Percentiles rank a stretch among this genome's conserved stretches.
Conservation (phyloP, 2,113 vertebrate genomes). For the Plectropomus leopardus region DNA sequence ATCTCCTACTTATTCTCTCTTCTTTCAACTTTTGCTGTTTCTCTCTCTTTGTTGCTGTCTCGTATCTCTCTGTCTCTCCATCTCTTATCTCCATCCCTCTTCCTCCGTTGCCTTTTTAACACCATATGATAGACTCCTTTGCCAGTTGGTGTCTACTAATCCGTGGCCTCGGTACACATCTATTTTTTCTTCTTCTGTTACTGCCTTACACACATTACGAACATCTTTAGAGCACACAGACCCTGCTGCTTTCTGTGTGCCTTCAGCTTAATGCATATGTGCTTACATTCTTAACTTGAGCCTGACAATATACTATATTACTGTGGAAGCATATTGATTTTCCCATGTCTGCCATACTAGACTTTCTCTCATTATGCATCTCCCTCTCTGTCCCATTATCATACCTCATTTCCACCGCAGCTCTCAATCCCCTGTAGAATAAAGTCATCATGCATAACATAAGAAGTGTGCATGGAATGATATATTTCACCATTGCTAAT, state of each 20-base stretch:
- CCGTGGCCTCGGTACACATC: conserved; percentile 26
- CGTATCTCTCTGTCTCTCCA: not conserved
- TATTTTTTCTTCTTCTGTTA: conserved; percentile 33
- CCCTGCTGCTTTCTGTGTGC: conserved; percentile 14
- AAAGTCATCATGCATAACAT: conserved; percentile 26
- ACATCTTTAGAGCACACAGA: conserved; percentile 25
- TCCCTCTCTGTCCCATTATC: conserved; percentile 17
- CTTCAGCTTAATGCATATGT: conserved; percentile 30
- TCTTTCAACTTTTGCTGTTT: conserved; percentile 11
- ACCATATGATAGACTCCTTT: conserved; percentile 52
- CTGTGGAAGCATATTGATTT: conserved; percentile 48
- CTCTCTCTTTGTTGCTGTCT: not conserved
- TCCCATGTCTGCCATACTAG: conserved; percentile 41
- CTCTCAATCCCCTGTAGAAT: conserved; percentile 12
- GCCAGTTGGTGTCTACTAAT: conserved; percentile 54
- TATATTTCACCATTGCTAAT: conserved; percentile 33
- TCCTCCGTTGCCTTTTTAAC: conserved; percentile 31
- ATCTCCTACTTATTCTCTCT: conserved; percentile 24
- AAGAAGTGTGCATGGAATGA: conserved; percentile 14
- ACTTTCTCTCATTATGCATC: conserved; percentile 25
- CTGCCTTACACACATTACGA: conserved; percentile 26
- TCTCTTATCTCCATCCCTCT: not conserved
- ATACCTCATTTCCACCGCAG: conserved; percentile 20
- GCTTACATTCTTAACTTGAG: conserved; percentile 22
- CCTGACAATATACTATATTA: conserved; percentile 11